phyloP scores from a whole-genome alignment of 2,888 invertebrate species.

The Heliconius aoede region DNA sequence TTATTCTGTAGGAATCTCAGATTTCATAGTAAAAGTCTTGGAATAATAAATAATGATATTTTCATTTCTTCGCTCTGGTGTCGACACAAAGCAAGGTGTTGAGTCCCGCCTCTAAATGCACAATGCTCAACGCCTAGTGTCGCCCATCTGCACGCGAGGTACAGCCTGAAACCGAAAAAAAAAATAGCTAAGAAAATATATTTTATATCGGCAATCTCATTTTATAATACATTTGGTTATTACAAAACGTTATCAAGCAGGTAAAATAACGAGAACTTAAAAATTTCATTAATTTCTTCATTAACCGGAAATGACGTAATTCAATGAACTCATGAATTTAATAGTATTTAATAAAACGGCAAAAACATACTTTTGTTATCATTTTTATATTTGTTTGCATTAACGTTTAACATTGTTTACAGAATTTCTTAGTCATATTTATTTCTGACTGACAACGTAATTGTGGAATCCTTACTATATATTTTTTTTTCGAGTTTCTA shows the following conservation, averaged over 20 bases:
- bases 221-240: too few relatives aligned
- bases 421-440: not conserved
- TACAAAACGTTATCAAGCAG: not conserved
- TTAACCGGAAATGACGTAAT: not conserved
- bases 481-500: not conserved
- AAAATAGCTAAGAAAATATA: too few relatives aligned
- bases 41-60: not conserved
- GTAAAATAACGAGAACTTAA: not conserved
- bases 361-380: not conserved
- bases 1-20: too few relatives aligned
- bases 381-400: not conserved
- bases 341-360: not conserved
- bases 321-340: not conserved
- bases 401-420: constrained; percentile 3
- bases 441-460: constrained; percentile 14
- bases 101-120: too few relatives aligned
- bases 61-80: not conserved
- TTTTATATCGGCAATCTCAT: too few relatives aligned
- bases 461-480: not conserved
- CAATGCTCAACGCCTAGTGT: too few relatives aligned
- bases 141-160: too few relatives aligned
- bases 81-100: too few relatives aligned
- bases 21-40: too few relatives aligned
- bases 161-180: too few relatives aligned
- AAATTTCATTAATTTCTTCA: not conserved